Conservation (phyloP, 1,140 invertebrate genomes). For the Panonychus citri region DNA sequence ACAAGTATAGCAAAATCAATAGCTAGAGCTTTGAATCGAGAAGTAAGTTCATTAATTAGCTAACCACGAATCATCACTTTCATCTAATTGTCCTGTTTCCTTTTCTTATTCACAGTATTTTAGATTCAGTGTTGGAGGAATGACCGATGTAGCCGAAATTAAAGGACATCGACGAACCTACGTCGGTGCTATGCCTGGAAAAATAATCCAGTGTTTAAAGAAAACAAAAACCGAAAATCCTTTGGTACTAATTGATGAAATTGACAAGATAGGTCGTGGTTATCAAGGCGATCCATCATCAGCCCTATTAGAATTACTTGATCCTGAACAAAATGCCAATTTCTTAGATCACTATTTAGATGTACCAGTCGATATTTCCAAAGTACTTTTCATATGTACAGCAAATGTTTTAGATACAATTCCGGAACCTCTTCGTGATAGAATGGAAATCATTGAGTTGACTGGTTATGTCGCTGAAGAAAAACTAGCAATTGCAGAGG, state of each 20-base stretch:
- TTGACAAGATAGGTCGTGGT: slow-evolving; percentile 41
- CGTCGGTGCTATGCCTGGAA: slow-evolving; percentile 98
- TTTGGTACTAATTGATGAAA: slow-evolving; percentile 86
- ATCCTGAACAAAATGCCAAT: slow-evolving; percentile 95
- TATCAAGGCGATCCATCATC: slow-evolving; percentile 92
- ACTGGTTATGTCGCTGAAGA: slow-evolving; percentile 97
- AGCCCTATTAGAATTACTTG: slow-evolving; percentile 77
- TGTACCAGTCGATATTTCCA: slow-evolving; percentile 85
- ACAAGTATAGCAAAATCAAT: slow-evolving; percentile 91
- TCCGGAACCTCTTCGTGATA: slow-evolving; percentile 79
- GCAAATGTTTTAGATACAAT: slow-evolving; percentile 91
- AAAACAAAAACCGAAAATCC: slow-evolving; percentile 98
- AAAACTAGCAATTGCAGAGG: slow-evolving; percentile 73
- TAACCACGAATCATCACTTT: slow-evolving; percentile 9
- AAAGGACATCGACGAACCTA: slow-evolving; percentile 90
- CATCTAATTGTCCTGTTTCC: neutral
- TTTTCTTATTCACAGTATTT: slow-evolving; percentile 40
- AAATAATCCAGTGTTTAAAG: slow-evolving; percentile 94
- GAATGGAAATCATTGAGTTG: slow-evolving; percentile 99
- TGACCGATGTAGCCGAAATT: slow-evolving; percentile 99
- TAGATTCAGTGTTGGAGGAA: slow-evolving; percentile 93
- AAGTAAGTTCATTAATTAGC: slow-evolving; percentile 16
- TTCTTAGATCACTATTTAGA: slow-evolving; percentile 97
- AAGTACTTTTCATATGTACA: slow-evolving; percentile 91
- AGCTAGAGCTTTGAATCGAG: slow-evolving; percentile 70